Evolutionary conservation across 2,113 vertebrate genomes (phyloP).

Genomic region (Scolopax mira): DNA sequence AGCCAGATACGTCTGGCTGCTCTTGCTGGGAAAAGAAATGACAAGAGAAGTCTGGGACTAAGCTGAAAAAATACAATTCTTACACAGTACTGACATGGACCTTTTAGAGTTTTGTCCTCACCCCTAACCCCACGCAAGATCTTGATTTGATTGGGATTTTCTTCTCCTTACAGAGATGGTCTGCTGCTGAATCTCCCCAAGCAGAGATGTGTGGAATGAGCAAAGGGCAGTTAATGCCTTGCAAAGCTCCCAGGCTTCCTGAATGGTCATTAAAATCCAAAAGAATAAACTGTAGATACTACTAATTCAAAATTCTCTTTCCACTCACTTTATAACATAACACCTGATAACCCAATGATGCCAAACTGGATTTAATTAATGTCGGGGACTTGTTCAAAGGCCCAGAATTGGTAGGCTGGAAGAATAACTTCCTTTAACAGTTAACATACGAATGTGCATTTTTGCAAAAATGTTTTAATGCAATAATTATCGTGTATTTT

Average conservation of each 20-base stretch:
- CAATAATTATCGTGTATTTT: background rate
- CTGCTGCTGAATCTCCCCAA: background rate
- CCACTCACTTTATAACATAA: background rate
- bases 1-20: background rate
- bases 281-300: background rate
- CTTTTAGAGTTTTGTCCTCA: background rate
- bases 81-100: background rate
- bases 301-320: constrained; percentile 21
- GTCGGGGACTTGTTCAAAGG: constrained; percentile 20
- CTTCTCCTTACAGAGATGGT: background rate
- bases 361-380: constrained; percentile 26
- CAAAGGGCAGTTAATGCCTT: background rate
- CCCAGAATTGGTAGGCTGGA: background rate
- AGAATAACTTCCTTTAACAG: background rate
- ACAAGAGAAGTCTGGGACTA: background rate
- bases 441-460: background rate
- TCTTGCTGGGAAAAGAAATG: background rate
- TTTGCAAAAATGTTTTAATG: background rate
- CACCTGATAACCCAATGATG: constrained; percentile 2
- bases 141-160: background rate
- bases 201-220: background rate
- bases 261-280: background rate
- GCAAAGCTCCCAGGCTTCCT: background rate
- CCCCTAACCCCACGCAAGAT: background rate
- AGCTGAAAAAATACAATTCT: background rate